These are phyloP conservation scores for Lepidurus apus DNA, from an alignment of 1,140 invertebrate genomes.

Conservation along the genomic window DNA sequence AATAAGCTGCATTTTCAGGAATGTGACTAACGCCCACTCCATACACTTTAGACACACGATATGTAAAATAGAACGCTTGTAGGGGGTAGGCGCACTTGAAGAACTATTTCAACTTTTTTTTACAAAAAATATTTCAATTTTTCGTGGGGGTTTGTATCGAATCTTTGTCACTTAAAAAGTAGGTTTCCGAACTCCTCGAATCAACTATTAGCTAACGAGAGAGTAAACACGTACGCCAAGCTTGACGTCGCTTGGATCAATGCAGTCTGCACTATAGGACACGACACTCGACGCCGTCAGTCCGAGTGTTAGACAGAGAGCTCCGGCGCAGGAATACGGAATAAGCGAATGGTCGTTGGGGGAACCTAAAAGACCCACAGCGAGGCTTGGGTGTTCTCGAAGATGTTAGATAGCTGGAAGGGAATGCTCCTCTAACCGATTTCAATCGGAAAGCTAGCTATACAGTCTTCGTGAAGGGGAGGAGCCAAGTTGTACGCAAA, in stretches of 20 bases:
- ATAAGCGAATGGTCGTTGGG: not conserved
- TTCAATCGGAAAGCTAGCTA: no score
- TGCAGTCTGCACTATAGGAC: not conserved
- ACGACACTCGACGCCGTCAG: not conserved
- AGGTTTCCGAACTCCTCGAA: not conserved
- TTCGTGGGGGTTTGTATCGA: not conserved
- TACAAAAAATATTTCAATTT: not conserved
- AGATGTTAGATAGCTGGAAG: not conserved
- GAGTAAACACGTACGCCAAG: not conserved
- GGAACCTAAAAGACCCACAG: not conserved
- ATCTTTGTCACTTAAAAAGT: not conserved
- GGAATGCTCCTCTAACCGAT: no score
- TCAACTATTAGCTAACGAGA: not conserved
- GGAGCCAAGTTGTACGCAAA: no score
- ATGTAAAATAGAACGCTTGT: no score
- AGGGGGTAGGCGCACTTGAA: no score
- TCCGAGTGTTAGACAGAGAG: not conserved
- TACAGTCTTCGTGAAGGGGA: no score
- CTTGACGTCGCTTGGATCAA: not conserved
- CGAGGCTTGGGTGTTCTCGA: not conserved
- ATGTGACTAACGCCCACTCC: conserved; percentile 6
- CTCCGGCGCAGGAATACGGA: not conserved
- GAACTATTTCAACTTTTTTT: no score
- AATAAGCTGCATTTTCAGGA: conserved; percentile 33
- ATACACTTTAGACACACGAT: not conserved